Base-by-base conservation (phyloP, 2,888 invertebrate genomes). In the Gibbula magus region DNA sequence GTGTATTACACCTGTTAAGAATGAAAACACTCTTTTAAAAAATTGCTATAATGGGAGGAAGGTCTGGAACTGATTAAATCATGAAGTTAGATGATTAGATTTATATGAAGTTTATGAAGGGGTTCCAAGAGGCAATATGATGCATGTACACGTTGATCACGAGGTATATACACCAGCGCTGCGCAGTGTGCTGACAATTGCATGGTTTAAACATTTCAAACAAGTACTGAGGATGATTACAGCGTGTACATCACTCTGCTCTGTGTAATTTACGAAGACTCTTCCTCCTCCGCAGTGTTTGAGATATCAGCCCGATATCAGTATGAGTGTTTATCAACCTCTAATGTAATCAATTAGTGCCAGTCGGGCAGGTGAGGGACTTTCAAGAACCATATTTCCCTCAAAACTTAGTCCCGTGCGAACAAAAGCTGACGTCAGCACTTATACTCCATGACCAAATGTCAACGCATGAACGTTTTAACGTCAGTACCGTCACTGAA, bases 341-440 rank as follows among this genome's bases (percentile, higher is more conserved):
- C 25, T 61, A 61, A 61, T 61, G 5, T 61, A 61, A 61, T 61
- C 61, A 61, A 29, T 61, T 61, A 61, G 61, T 61, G 61, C 29
- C 61, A 61, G 61, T 16, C 61, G 29, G 10, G 61, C 29, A 29
- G 29, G 3, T 61, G 16, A n/a, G 29, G 25, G 29, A 61, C n/a
- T 29, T 25, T 61, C 61, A 29, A 25, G 25, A 29, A 61, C 61
- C 61, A 29, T 25, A 61, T 29, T 29, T 16, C 61, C 13, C 10
- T 2, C 61, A 61, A 22, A 61, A 29, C 29, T 16, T 10, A 45
- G 29, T 13, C 29, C 25, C 3, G 16, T 3, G 61, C 29, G 61
- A 61, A 70, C 70, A 70, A 70, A 70, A 35, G 70, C 70, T 70
- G 70, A 70, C 39, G 32, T 70, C 20, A 39, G 70, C 70, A 39